These are phyloP conservation scores for Campylomormyrus numenius DNA, from an alignment of 2,113 vertebrate species.

Conservation along the genomic window DNA sequence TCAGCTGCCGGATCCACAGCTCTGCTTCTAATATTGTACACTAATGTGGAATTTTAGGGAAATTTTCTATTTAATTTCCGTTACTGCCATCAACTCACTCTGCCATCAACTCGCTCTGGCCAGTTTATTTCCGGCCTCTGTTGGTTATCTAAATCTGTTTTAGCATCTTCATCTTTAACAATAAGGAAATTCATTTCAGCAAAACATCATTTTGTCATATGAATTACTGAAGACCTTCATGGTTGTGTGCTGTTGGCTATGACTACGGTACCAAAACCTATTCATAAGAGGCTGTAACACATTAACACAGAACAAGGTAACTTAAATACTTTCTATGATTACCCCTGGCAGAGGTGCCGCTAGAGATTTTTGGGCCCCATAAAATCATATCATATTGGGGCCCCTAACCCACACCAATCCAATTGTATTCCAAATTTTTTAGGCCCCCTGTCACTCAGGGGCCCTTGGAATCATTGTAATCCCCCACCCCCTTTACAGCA, in stretches of 20 bases:
- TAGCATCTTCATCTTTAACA: neutral
- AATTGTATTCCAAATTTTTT: neutral
- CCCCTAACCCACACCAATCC: too few species aligned
- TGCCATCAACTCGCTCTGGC: neutral
- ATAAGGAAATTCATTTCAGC: neutral
- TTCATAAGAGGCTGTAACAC: neutral
- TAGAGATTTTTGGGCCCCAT: too few species aligned
- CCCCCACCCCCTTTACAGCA: too few species aligned
- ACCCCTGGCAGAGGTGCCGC: neutral
- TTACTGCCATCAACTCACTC: neutral
- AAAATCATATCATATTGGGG: too few species aligned
- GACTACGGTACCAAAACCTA: neutral
- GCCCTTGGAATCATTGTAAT: too few species aligned
- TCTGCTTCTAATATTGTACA: too few species aligned
- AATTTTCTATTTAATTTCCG: conserved; percentile 7
- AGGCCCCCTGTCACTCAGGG: too few species aligned
- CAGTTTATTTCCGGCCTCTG: neutral
- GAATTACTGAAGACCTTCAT: neutral
- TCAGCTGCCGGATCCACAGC: neutral
- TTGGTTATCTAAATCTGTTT: neutral
- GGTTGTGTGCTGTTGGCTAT: neutral
- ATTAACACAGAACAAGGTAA: neutral
- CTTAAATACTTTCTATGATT: neutral
- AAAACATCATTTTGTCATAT: neutral
- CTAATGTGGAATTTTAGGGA: neutral